phyloP scores from a whole-genome alignment of 2,888 invertebrate species.

The Eurois occulta region DNA sequence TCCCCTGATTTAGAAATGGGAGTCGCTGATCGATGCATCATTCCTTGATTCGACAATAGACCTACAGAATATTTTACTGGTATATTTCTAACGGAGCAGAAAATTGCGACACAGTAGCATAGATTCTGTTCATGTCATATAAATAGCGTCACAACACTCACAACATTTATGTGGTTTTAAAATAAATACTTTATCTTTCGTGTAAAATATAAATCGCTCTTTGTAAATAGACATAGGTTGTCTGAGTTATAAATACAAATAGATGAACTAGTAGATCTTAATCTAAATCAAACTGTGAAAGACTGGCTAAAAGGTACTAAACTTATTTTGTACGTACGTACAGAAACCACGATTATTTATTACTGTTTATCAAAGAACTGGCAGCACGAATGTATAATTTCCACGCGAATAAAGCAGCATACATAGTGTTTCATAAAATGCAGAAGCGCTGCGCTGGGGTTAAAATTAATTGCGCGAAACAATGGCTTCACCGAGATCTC shows the following conservation, averaged over 20 bases:
- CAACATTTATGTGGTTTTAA: slow-evolving; percentile 43
- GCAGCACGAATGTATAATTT: slow-evolving; percentile 5
- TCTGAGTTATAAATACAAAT: slow-evolving; percentile 23
- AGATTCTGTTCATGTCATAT: slow-evolving; percentile 12
- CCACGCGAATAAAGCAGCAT: slow-evolving; percentile 11
- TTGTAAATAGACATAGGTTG: slow-evolving; percentile 18
- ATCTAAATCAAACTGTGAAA: not conserved
- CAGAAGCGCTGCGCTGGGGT: slow-evolving; percentile 25
- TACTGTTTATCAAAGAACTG: not conserved
- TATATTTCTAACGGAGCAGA: slow-evolving; percentile 7
- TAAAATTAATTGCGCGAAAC: slow-evolving; percentile 45
- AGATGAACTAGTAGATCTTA: not conserved
- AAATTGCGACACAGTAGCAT: slow-evolving; percentile 8
- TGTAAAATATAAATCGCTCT: slow-evolving; percentile 34
- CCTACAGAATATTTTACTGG: not conserved
- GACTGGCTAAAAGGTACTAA: not conserved
- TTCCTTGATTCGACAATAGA: not conserved
- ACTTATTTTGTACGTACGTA: not conserved
- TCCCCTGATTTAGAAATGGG: not conserved
- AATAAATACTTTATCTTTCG: slow-evolving; percentile 40
- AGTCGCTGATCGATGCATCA: not conserved
- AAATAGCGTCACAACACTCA: slow-evolving; percentile 43
- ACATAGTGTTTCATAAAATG: slow-evolving; percentile 37
- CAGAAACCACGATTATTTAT: slow-evolving; percentile 2
- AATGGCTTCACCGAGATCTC: slow-evolving; percentile 32